Conservation (phyloP, 1,140 invertebrate species). For the Arion vulgaris region DNA sequence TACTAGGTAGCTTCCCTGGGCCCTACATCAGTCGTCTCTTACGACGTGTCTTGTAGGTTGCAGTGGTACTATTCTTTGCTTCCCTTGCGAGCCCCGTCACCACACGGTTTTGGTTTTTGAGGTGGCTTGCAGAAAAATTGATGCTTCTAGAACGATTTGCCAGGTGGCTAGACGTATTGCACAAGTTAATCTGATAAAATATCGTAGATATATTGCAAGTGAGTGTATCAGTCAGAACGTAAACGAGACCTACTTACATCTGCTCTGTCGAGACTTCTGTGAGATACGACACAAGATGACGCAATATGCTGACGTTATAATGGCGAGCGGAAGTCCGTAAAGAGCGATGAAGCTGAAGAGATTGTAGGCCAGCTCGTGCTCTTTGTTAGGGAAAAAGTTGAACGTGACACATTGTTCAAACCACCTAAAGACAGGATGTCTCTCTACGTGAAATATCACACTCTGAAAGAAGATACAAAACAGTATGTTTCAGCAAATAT, state of each 20-base stretch:
- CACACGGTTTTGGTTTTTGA: no score
- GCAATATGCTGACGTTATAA: slow-evolving; percentile 89
- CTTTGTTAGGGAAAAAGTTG: slow-evolving; percentile 78
- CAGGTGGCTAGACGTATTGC: no score
- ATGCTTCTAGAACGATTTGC: no score
- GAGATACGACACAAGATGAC: slow-evolving; percentile 87
- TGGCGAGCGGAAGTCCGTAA: slow-evolving; percentile 86
- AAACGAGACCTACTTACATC: slow-evolving; percentile 73
- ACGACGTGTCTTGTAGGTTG: no score
- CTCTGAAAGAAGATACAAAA: slow-evolving; percentile 77
- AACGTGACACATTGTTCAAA: slow-evolving; percentile 87
- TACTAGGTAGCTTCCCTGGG: no score
- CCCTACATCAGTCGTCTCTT: no score
- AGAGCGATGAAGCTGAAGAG: slow-evolving; percentile 84
- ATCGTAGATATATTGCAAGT: no score
- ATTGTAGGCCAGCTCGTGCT: slow-evolving; percentile 82
- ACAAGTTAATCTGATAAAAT: no score
- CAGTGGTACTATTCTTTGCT: no score
- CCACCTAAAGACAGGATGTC: slow-evolving; percentile 78
- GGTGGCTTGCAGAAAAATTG: no score
- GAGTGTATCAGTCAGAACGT: no score
- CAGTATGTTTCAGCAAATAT: not conserved
- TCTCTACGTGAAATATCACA: slow-evolving; percentile 82
- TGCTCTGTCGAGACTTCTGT: slow-evolving; percentile 79
- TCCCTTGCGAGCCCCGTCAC: no score